Base-by-base conservation (phyloP, 2,113 vertebrate genomes). In the Syngnathoides biaculeatus region DNA sequence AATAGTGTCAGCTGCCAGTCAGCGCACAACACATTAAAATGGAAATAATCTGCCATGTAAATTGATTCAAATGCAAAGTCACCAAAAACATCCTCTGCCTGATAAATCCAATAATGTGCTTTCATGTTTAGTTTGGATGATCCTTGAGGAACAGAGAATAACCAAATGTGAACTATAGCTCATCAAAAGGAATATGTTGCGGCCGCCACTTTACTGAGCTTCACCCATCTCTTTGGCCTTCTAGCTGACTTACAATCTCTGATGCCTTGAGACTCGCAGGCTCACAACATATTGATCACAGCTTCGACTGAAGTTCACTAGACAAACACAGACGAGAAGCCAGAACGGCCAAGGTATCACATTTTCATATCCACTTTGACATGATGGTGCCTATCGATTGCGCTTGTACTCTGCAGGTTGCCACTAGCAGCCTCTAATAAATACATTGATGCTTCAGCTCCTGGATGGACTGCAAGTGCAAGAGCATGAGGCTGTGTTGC, bases 341-440 rank as follows among this genome's bases (percentile, higher is more conserved):
- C 65, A 65, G 74, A 65, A 66, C 58, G 71, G 71, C 35, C 64
- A 20, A 67, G 63, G 73, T 73, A 80, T 83, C 70, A 39, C 65
- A 62, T 83, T 79, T 81, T 80, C 75, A 85, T 76, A 74, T 74
- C 75, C 79, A 76, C 67, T 82, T 67, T 53, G 68, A 72, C 76
- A 73, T 71, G 79, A 80, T 71, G 63, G 66, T 50, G 67, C 50
- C 27, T 71, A 82, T 86, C 67, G 80, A 85, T 75, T 53, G 64
- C 0, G 35, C 65, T 70, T 43, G 35, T 66, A 35, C 30, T 35
- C 30, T 35, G 30, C 30, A 6, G 30, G 30, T 35, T 35, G 64
- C 67, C 75, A 63, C 40, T 56, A 56, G 66, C 67, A 56, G 68
- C 66, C 63, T 63, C 73, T 79, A 71, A 83, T 83, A 85, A 84